A percentile compares a stretch with the other conserved stretches of the same genome.
Evolutionary conservation across 2,797 vertebrate genomes (phyloP).

Genomic region (Anguilla obscura): DNA sequence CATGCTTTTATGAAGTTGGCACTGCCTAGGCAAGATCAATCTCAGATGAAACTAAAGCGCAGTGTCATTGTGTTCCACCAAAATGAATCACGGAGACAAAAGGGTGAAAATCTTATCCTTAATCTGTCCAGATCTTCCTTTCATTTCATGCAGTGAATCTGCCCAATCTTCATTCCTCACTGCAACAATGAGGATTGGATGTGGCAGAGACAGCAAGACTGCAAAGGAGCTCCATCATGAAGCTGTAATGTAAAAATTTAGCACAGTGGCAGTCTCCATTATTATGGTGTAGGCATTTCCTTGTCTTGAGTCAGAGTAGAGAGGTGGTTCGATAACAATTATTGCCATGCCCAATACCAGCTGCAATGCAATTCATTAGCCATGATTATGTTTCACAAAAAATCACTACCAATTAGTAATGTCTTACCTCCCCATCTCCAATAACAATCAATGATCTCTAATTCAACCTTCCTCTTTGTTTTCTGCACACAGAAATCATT

Average conservation of each 20-base stretch:
- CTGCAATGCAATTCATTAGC: neutral
- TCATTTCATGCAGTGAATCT: neutral
- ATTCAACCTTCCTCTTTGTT: neutral
- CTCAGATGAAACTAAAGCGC: constrained; percentile 13
- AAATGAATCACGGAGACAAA: constrained; percentile 46
- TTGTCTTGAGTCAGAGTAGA: neutral
- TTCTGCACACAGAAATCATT: neutral
- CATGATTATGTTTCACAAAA: constrained; percentile 2
- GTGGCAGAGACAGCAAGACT: neutral
- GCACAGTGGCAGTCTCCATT: neutral
- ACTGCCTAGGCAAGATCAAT: constrained; percentile 36
- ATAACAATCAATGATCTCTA: neutral
- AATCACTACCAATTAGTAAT: neutral
- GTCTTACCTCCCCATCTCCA: neutral
- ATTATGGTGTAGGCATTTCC: neutral
- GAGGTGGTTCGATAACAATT: neutral
- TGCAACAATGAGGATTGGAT: neutral
- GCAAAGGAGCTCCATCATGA: constrained; percentile 19
- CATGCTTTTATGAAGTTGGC: constrained; percentile 39
- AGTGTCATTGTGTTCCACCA: constrained; percentile 4
- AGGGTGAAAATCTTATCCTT: constrained; percentile 38
- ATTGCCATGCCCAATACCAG: neutral
- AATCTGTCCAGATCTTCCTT: constrained; percentile 47
- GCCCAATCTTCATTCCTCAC: neutral
- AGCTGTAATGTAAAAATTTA: neutral